Evolutionary conservation across 2,113 vertebrate genomes (phyloP), one percentile per base, ranked within the genome.

Genomic region (Cheilinus undulatus): DNA sequence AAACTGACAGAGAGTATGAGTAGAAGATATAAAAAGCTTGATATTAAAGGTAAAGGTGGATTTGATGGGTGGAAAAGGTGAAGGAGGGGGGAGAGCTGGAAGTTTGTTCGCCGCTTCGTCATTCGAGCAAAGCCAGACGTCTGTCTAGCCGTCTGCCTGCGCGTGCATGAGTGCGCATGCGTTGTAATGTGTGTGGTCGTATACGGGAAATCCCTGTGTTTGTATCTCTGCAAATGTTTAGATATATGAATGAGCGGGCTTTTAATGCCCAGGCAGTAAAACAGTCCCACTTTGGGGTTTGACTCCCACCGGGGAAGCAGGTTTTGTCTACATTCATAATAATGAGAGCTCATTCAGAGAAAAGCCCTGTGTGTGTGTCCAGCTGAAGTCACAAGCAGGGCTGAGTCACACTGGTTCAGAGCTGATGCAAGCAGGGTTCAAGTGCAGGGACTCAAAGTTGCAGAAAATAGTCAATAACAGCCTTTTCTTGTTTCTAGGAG

Each of bases 71-170:
- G 53, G n/a, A 2, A 32, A 36, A 50, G 36, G 52, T 17, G 40
- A 7, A 7, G 12, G 5, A 19, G 11, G 19, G 12, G 40, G 28
- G 42, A 23, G 23, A 26, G 68, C 1, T 76, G 80, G 53, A 82
- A 67, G 80, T 86, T 89, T 81, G 19, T 46, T 43, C 83, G 67
- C 63, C 54, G 79, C 82, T 71, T 77, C 85, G 83, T 85, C 85
- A 86, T 83, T 77, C 43, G 45, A 46, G 61, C 49, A 57, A 59
- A 86, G 76, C 83, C 87, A 91, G 87, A 91, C 84, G 79, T 58
- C 80, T 75, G 83, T 82, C 80, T 83, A 46, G 73, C 65, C 85
- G 64, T 62, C 72, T 38, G 85, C 45, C 19, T 10, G 57, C 13
- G 45, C 23, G n/a, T 2, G 51, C 3, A n/a, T 38, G 14, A 10